Conservation (phyloP, 30 jellyfish, hydroid and myxozoan species). For the Hydra vulgaris region DNA sequence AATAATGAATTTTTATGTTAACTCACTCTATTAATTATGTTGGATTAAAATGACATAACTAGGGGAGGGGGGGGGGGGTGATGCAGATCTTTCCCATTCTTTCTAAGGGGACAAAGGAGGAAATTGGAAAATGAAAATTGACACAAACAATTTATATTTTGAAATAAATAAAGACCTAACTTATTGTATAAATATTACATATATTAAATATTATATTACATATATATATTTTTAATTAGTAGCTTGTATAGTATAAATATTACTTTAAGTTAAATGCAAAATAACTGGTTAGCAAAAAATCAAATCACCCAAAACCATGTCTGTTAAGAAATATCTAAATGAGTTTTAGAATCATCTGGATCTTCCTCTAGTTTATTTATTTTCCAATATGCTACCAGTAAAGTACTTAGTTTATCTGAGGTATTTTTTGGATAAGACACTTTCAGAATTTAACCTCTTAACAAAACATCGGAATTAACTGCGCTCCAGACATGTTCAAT, state of each 20-base stretch:
- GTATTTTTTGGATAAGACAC: not conserved
- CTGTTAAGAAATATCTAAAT: not conserved
- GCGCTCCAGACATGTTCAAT: not conserved
- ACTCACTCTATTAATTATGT: too few species aligned
- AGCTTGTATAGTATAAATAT: not conserved
- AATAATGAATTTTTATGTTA: not conserved
- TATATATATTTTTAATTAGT: too few species aligned
- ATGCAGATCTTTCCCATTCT: too few species aligned
- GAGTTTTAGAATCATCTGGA: not conserved
- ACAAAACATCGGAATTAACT: not conserved
- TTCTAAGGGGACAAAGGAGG: not conserved
- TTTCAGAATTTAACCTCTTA: not conserved
- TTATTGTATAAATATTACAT: too few species aligned
- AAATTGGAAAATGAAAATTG: not conserved
- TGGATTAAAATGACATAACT: not conserved
- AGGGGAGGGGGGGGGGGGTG: not conserved
- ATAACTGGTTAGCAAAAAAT: slow-evolving; percentile 2
- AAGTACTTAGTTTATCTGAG: not conserved
- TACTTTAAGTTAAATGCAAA: not conserved
- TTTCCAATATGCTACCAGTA: not conserved
- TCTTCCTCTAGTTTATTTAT: not conserved
- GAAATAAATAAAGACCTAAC: not conserved
- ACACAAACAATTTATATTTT: not conserved
- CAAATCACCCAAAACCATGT: slow-evolving; percentile 20
- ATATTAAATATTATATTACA: too few species aligned